A percentile compares a stretch with the other conserved stretches of the same genome.
Conservation (phyloP, 1,140 invertebrate species). For the Cydia pomonella region DNA sequence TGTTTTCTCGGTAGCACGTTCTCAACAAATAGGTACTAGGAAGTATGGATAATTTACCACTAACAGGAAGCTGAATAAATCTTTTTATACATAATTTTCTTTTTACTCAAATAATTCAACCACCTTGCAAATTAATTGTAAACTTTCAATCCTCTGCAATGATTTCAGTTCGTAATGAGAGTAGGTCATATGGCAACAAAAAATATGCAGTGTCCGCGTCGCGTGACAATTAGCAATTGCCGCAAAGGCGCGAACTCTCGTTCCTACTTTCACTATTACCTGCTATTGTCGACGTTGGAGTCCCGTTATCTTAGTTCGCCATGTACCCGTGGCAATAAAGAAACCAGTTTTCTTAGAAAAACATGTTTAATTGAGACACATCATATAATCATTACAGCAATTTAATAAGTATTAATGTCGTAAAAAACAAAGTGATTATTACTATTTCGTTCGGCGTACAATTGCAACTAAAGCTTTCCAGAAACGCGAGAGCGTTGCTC, state of each 20-base stretch:
- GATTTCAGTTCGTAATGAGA: neutral
- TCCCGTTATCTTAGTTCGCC: neutral
- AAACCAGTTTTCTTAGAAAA: constrained; percentile 58
- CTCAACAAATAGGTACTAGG: neutral
- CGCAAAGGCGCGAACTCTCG: neutral
- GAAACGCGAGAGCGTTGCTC: constrained; percentile 61
- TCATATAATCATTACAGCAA: constrained; percentile 69
- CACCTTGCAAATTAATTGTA: neutral
- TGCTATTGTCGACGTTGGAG: neutral
- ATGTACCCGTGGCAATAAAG: constrained; percentile 45
- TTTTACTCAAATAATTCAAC: too few species aligned
- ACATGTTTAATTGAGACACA: constrained; percentile 72
- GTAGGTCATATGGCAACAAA: constrained; percentile 16
- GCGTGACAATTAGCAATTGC: constrained; percentile 21
- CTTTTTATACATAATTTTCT: too few species aligned
- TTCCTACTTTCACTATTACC: constrained; percentile 26
- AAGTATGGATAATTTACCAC: neutral
- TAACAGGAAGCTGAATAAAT: constrained; percentile 2
- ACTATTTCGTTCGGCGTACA: constrained; percentile 72
- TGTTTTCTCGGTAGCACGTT: neutral
- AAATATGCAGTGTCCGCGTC: constrained; percentile 3
- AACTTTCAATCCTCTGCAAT: too few species aligned
- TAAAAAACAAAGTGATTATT: constrained; percentile 70
- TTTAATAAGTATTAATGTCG: constrained; percentile 70
- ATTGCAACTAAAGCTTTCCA: constrained; percentile 64